These are phyloP conservation scores for Coenonympha glycerion DNA, from an alignment of 2,888 invertebrate species.

Conservation along the genomic window DNA sequence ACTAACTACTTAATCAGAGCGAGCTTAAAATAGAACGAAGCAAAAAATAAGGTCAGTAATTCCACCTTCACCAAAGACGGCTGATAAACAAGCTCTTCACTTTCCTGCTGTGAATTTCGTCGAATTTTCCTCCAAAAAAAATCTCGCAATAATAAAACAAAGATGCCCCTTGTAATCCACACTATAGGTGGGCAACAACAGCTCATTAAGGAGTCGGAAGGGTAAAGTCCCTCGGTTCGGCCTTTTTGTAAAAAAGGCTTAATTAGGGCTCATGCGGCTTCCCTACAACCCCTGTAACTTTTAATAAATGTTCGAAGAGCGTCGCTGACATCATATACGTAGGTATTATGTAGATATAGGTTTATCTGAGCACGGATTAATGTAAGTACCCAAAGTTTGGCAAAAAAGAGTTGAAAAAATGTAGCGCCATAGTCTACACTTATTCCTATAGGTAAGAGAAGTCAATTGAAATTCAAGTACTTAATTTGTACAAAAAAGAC, in stretches of 20 bases:
- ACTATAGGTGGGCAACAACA: constrained; percentile 59
- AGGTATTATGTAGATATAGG: not conserved
- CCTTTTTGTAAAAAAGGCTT: constrained; percentile 73
- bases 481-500: no score
- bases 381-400: no score
- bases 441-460: no score
- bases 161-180: constrained; percentile 55
- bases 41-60: no score
- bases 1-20: no score
- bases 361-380: not conserved
- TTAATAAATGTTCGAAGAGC: constrained; percentile 73
- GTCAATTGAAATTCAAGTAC: no score
- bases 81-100: no score
- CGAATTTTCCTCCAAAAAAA: constrained; percentile 31
- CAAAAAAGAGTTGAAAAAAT: no score
- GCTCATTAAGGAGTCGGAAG: constrained; percentile 74
- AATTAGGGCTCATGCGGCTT: constrained; percentile 75
- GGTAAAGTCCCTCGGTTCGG: constrained; percentile 63
- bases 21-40: no score
- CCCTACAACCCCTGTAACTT: constrained; percentile 74
- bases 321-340: constrained; percentile 42
- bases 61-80: no score
- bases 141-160: constrained; percentile 58
- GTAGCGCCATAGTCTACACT: no score
- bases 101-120: not conserved